These are phyloP conservation scores for Phorcus lineatus DNA, from an alignment of 2,888 invertebrate species.

Conservation along the genomic window DNA sequence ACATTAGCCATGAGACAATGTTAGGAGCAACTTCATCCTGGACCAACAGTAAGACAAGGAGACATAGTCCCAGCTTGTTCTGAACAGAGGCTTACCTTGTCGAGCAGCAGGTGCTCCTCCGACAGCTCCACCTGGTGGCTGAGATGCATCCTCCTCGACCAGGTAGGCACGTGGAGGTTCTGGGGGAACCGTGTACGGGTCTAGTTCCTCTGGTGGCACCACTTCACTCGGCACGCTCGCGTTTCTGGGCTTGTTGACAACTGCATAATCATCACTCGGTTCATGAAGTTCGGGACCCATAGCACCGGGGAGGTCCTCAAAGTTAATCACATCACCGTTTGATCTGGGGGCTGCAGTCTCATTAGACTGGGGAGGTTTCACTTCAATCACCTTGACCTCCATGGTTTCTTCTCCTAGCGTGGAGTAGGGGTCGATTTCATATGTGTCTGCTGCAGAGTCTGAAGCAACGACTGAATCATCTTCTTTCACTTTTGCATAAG, in stretches of 20 bases:
- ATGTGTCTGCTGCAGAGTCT: slow-evolving; percentile 37
- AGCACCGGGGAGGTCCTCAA: neutral
- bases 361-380: neutral
- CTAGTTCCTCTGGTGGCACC: neutral
- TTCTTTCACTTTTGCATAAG: slow-evolving; percentile 41
- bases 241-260: slow-evolving; percentile 27
- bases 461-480: slow-evolving; percentile 42
- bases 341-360: neutral
- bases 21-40: too few species aligned
- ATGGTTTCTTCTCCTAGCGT: slow-evolving; percentile 35
- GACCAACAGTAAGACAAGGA: too few species aligned
- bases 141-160: slow-evolving; percentile 22
- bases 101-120: neutral
- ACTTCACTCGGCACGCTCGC: slow-evolving; percentile 29
- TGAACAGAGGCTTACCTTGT: neutral
- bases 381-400: slow-evolving; percentile 28
- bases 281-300: neutral
- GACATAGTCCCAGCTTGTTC: too few species aligned
- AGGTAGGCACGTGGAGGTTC: slow-evolving; percentile 48
- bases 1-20: too few species aligned
- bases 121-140: neutral
- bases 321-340: neutral
- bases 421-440: slow-evolving; percentile 42
- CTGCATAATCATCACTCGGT: slow-evolving; percentile 28
- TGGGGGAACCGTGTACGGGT: slow-evolving; percentile 22